These are phyloP conservation scores for Leptopilina syphax DNA, from an alignment of 2,888 invertebrate species.

Conservation along the genomic window DNA sequence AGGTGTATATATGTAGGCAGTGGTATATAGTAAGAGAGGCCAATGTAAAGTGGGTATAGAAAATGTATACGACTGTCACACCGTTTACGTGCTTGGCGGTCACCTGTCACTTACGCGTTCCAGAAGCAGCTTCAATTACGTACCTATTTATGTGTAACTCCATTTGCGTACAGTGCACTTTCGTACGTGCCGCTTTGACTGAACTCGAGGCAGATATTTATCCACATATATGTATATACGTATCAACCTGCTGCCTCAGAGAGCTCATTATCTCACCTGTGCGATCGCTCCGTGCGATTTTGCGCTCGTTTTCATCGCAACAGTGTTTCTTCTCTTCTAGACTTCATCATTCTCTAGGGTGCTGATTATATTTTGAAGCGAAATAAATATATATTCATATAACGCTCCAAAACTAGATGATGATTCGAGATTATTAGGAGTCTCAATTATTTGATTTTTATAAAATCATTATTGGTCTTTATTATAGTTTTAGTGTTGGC, in stretches of 20 bases:
- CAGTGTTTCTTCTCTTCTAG: background rate
- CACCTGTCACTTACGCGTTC: slow-evolving; percentile 71
- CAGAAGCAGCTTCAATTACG: slow-evolving; percentile 73
- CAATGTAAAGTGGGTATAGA: slow-evolving; percentile 32
- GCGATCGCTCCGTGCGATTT: slow-evolving; percentile 52
- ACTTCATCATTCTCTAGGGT: slow-evolving; percentile 32
- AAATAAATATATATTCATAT: slow-evolving; percentile 14
- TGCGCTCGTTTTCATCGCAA: slow-evolving; percentile 43
- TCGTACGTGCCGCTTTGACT: slow-evolving; percentile 41
- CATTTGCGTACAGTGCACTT: slow-evolving; percentile 50
- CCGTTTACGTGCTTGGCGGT: slow-evolving; percentile 68
- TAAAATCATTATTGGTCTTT: too few relatives aligned
- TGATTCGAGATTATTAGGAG: background rate
- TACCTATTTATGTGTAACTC: slow-evolving; percentile 48
- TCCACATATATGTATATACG: slow-evolving; percentile 20
- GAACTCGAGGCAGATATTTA: slow-evolving; percentile 36
- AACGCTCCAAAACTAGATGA: slow-evolving; percentile 13
- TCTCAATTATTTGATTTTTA: background rate
- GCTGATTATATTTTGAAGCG: slow-evolving; percentile 45
- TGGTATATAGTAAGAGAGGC: background rate
- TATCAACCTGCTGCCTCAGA: slow-evolving; percentile 38
- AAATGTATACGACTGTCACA: slow-evolving; percentile 40
- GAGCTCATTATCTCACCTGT: slow-evolving; percentile 57
- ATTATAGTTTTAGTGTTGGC: too few relatives aligned
- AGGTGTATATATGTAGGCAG: slow-evolving; percentile 15